Conservation (phyloP, 2,888 invertebrate species). For the Cynaeus angustus region DNA sequence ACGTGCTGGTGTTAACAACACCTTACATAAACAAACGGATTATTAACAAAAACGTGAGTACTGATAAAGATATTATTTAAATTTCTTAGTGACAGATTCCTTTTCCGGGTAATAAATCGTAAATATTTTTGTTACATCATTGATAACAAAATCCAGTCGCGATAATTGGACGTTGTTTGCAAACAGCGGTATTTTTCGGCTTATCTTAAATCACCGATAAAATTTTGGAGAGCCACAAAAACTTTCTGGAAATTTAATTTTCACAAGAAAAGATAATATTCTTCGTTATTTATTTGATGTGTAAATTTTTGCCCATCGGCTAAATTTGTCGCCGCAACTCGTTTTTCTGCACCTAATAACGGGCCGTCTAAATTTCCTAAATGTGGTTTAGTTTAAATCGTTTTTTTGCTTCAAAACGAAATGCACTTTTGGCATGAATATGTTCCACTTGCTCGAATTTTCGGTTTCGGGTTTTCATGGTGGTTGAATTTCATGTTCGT, state of each 20-base stretch:
- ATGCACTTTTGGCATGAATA: not conserved
- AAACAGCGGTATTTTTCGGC: too few species aligned
- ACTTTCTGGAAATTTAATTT: too few species aligned
- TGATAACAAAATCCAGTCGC: not conserved
- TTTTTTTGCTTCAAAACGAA: too few species aligned
- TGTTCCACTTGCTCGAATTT: not conserved
- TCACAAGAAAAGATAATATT: too few species aligned
- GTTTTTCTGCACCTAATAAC: not conserved
- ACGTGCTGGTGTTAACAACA: conserved; percentile 26
- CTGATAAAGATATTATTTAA: not conserved
- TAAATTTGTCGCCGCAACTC: not conserved
- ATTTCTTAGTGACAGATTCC: not conserved
- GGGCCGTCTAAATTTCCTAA: not conserved
- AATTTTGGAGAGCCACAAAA: too few species aligned
- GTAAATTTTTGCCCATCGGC: not conserved
- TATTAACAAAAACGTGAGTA: conserved; percentile 26
- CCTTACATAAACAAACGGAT: conserved; percentile 5
- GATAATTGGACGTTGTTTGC: too few species aligned
- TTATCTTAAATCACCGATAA: too few species aligned
- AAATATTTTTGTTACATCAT: conserved; percentile 4
- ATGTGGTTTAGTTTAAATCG: too few species aligned
- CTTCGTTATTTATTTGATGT: too few species aligned
- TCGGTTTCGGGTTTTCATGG: conserved; percentile 17
- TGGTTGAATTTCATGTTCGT: conserved; percentile 8
- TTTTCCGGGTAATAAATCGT: not conserved